Evolutionary conservation across 2,888 invertebrate species (phyloP).

Genomic region (Criorhina ranunculi): DNA sequence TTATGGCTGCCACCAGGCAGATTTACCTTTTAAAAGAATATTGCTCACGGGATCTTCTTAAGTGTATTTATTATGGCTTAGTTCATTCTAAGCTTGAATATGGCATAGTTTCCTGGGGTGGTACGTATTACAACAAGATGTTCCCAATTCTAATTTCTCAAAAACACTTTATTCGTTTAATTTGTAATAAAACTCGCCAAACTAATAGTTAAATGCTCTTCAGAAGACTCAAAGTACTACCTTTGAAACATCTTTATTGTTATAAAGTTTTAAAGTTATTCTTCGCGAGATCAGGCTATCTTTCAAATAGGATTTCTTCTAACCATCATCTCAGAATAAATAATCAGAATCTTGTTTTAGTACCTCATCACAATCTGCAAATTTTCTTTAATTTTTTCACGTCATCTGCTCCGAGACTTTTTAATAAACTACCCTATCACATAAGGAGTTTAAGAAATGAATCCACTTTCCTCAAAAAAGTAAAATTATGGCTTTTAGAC

Average conservation of each 20-base stretch:
- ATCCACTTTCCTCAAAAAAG: too few relatives aligned
- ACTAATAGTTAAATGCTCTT: not conserved
- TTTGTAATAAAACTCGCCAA: conserved; percentile 9
- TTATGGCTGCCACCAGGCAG: conserved; percentile 3
- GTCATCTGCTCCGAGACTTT: not conserved
- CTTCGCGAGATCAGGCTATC: conserved; percentile 9
- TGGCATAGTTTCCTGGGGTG: conserved; percentile 3
- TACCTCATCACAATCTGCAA: conserved; percentile 1
- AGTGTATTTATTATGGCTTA: conserved; percentile 4
- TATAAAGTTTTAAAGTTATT: not conserved
- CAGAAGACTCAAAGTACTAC: not conserved
- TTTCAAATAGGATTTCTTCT: not conserved
- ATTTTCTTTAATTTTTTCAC: not conserved
- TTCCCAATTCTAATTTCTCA: conserved; percentile 1
- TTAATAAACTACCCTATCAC: not conserved
- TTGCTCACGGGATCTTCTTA: conserved; percentile 17
- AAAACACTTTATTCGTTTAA: conserved; percentile 4
- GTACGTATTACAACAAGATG: conserved; percentile 2
- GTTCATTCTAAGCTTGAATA: conserved; percentile 7
- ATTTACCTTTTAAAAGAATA: conserved; percentile 8
- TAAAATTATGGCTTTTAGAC: too few relatives aligned
- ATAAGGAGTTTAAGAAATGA: too few relatives aligned
- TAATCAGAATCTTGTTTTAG: not conserved
- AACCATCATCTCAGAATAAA: conserved; percentile 2
- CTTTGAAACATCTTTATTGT: conserved; percentile 13